Evolutionary conservation across 2,797 vertebrate species (phyloP).

Genomic region (Gastrophryne carolinensis): DNA sequence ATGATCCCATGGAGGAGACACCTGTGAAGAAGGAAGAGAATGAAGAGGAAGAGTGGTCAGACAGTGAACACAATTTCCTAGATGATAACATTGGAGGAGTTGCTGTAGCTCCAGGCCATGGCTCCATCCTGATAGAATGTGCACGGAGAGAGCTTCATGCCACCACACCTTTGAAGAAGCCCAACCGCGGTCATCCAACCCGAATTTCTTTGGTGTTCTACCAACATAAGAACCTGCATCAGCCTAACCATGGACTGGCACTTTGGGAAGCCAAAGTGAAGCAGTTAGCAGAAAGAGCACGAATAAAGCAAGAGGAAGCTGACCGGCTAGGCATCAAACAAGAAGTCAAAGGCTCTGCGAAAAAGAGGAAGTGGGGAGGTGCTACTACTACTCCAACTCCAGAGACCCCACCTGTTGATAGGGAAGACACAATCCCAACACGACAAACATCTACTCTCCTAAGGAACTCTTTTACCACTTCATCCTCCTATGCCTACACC

Average conservation of each 20-base stretch:
- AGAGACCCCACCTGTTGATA: constrained; percentile 81
- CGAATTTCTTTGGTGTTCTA: constrained; percentile 99
- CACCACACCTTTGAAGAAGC: constrained; percentile 93
- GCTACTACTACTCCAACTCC: constrained; percentile 64
- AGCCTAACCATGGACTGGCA: constrained; percentile 91
- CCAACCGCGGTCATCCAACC: constrained; percentile 92
- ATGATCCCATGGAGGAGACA: constrained; percentile 70
- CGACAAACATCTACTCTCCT: constrained; percentile 76
- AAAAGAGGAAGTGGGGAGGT: constrained; percentile 93
- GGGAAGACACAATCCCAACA: constrained; percentile 77
- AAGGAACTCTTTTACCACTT: constrained; percentile 89
- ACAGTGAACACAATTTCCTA: constrained; percentile 98
- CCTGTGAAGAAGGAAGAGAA: constrained; percentile 63
- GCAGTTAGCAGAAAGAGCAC: constrained; percentile 86
- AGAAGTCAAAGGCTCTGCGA: constrained; percentile 87
- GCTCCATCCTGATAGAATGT: constrained; percentile 94
- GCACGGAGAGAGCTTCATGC: constrained; percentile 93
- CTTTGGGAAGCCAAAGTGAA: constrained; percentile 99
- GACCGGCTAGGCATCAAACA: constrained; percentile 88
- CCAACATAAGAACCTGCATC: constrained; percentile 99
- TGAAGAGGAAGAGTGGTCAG: constrained; percentile 90
- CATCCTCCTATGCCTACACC: constrained; percentile 94
- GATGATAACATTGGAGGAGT: constrained; percentile 95
- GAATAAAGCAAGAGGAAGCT: constrained; percentile 88
- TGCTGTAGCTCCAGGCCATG: constrained; percentile 90